A percentile compares a stretch with the other conserved stretches of the same genome.
phyloP scores from a whole-genome alignment of 2,797 vertebrate genomes.

The Percopsis omiscomaycus region DNA sequence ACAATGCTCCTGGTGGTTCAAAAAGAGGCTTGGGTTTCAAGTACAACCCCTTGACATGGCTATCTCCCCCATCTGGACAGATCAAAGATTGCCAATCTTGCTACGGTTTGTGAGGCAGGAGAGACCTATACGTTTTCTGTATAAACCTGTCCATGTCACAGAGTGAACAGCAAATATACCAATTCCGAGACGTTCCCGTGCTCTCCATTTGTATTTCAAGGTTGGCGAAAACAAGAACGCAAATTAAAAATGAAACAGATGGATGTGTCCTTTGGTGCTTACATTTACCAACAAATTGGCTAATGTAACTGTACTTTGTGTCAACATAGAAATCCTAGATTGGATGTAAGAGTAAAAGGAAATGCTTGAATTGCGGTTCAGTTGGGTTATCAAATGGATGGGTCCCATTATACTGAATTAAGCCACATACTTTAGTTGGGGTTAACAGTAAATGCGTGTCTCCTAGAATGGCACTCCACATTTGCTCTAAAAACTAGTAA shows the following conservation, averaged over 20 bases:
- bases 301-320: conserved; percentile 31
- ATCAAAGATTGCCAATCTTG: conserved; percentile 61
- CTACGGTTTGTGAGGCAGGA: conserved; percentile 31
- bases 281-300: conserved; percentile 46
- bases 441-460: conserved; percentile 2
- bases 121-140: conserved; percentile 14
- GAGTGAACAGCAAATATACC: conserved; percentile 31
- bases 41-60: conserved; percentile 46
- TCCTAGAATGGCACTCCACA: neutral
- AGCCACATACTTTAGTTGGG: neutral
- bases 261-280: conserved; percentile 24
- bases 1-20: conserved; percentile 28
- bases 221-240: conserved; percentile 19
- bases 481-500: conserved; percentile 19
- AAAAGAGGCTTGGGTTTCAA: conserved; percentile 36
- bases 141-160: conserved; percentile 28
- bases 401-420: conserved; percentile 15
- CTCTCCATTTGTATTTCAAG: conserved; percentile 33
- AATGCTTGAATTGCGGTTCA: neutral
- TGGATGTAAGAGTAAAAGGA: neutral
- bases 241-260: conserved; percentile 61
- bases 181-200: conserved; percentile 27
- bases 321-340: neutral
- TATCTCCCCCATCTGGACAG: conserved; percentile 54
- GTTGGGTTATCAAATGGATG: conserved; percentile 6